Percentiles rank a stretch among this genome's conserved stretches.
Conservation (phyloP, 2,113 vertebrate species). For the Calyptommatus sinebrachiatus region DNA sequence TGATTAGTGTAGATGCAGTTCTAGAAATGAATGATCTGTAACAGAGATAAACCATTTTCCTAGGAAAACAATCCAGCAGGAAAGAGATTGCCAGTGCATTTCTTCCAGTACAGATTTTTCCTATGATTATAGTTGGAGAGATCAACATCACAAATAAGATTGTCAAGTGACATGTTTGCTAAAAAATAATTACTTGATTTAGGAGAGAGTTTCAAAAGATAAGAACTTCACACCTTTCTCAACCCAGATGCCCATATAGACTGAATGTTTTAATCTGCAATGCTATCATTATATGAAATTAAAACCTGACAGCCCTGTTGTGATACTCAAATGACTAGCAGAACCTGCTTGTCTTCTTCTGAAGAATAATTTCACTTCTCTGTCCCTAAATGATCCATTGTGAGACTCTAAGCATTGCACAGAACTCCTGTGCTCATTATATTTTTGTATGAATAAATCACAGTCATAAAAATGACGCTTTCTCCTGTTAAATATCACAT, state of each 20-base stretch:
- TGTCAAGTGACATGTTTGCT: constrained; percentile 26
- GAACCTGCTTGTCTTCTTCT: constrained; percentile 61
- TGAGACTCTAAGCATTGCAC: neutral
- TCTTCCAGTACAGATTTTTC: neutral
- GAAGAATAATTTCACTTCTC: constrained; percentile 46
- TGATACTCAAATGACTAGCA: constrained; percentile 57
- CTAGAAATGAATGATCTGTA: neutral
- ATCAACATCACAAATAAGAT: neutral
- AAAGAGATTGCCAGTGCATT: neutral
- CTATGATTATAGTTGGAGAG: neutral
- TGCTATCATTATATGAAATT: constrained; percentile 64
- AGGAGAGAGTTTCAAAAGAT: constrained; percentile 51
- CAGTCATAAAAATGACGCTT: neutral
- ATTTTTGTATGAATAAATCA: neutral
- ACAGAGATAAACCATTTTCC: neutral
- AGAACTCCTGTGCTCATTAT: neutral
- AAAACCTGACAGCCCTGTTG: constrained; percentile 62
- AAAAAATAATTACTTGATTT: constrained; percentile 54
- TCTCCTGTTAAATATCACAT: no score
- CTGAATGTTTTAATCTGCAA: constrained; percentile 53
- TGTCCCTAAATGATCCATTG: constrained; percentile 33
- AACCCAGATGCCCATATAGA: constrained; percentile 45
- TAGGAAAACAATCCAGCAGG: neutral
- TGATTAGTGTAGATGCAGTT: neutral
- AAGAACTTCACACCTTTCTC: constrained; percentile 55